Conservation (phyloP, 2,113 vertebrate species). For the Eira barbara region DNA sequence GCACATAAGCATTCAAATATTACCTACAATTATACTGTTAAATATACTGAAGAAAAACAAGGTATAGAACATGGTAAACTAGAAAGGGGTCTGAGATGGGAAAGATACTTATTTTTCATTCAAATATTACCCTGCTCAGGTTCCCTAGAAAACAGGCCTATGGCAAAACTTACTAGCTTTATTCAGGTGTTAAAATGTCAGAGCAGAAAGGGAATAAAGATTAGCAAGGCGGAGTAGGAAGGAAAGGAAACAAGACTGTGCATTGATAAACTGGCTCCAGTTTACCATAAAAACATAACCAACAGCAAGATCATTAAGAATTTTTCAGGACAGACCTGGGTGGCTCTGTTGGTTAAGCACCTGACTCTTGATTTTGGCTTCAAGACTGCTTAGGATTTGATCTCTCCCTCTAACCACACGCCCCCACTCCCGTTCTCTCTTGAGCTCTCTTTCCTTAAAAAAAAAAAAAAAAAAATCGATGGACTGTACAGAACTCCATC, state of each 20-base stretch:
- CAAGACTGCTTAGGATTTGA: background rate
- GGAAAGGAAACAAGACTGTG: background rate
- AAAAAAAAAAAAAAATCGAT: background rate
- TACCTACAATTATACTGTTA: background rate
- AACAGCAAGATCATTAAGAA: background rate
- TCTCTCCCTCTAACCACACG: background rate
- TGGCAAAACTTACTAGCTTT: background rate
- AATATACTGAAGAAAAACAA: background rate
- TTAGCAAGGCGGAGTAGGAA: background rate
- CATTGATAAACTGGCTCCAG: background rate
- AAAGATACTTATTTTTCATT: constrained; percentile 26
- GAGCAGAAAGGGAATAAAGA: background rate
- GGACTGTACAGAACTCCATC: background rate
- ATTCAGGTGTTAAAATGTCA: background rate
- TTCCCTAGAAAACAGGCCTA: background rate
- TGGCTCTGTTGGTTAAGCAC: background rate
- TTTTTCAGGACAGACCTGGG: background rate
- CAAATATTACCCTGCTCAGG: background rate
- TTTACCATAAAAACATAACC: background rate
- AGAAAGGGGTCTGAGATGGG: background rate
- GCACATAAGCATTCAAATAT: background rate
- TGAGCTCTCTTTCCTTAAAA: background rate
- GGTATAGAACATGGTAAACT: background rate
- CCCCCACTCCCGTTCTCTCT: too few relatives aligned
- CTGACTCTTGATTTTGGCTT: background rate